These are phyloP conservation scores for Metacarcinus magister DNA, from an alignment of 2,888 invertebrate genomes.

Conservation along the genomic window DNA sequence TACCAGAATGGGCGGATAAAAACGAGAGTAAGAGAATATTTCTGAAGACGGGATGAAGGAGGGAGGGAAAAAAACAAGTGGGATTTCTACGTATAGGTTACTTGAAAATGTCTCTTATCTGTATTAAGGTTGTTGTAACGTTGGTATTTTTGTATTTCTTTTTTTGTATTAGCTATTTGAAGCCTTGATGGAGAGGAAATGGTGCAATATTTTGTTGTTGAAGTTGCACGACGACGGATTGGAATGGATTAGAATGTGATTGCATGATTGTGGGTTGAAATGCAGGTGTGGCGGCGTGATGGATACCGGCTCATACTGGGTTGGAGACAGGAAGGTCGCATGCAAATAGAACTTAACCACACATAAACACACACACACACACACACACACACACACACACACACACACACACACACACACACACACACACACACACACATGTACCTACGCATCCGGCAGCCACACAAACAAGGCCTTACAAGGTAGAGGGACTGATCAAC, in stretches of 20 bases:
- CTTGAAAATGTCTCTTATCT: neutral
- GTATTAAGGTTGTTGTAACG: neutral
- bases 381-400: constrained; percentile 10
- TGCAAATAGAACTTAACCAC: neutral
- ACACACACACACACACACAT: constrained; percentile 38
- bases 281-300: constrained; percentile 18
- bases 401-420: constrained; percentile 39
- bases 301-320: neutral
- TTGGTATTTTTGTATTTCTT: neutral
- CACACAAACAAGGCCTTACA: neutral
- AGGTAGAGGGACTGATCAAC: neutral
- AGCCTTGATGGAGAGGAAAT: neutral
- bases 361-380: neutral
- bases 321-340: neutral
- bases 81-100: neutral
- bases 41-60: neutral
- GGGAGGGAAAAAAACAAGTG: neutral
- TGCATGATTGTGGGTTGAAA: constrained; percentile 29
- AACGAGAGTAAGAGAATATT: neutral
- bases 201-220: neutral
- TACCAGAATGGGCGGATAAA: neutral
- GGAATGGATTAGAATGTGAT: neutral
- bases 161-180: too few relatives aligned
- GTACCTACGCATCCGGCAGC: neutral
- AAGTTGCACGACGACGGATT: neutral